Evolutionary conservation across 2,888 invertebrate genomes (phyloP), one percentile per base, ranked within the genome.

Genomic region (Candidula unifasciata): DNA sequence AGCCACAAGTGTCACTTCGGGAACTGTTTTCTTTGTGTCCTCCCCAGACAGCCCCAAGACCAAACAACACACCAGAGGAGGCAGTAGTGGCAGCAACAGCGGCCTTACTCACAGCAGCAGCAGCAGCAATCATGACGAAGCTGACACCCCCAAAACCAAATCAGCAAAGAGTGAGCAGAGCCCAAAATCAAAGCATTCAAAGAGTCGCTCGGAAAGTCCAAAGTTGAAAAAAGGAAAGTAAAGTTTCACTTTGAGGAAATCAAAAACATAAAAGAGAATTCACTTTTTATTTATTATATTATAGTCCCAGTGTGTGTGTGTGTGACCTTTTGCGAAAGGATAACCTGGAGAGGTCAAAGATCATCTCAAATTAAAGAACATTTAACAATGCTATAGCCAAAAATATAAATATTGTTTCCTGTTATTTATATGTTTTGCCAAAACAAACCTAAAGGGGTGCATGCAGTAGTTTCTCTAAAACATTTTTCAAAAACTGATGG

Each of bases 21-120:
- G 52, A 33, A 30, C 79, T 5, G 64, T 60, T 54, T 79, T 83
- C 37, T 73, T 82, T 21, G 69, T 66, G 8, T 24, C 78, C 6
- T 77, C 86, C 3, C 86, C 85, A 27, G 78, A 78, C 74, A 85
- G 85, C 52, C 85, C 87, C 27, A 87, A 85, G 60, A 27, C 68
- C 30, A 83, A 73, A 35, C 27, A 57, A 24, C 66, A 52, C 37
- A 78, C 74, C 52, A 60, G 84, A 13, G 76, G 66, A 3, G 82
- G 84, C 35, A 74, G 82, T 27, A 73, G 84, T 33, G 69, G 77
- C 52, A 69, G n/a, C 44, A 60, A 71, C 69, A 64, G 66, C 30
- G 8, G 6, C 44, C 6, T 13, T 10, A 10, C 10, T 66, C 27
- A 16, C 10, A 37, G 27, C 27, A 13, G 24, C 37, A 60, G n/a